Evolutionary conservation across 1,140 invertebrate species (phyloP), one percentile per base, ranked within the genome.

Genomic region (Homarus americanus): DNA sequence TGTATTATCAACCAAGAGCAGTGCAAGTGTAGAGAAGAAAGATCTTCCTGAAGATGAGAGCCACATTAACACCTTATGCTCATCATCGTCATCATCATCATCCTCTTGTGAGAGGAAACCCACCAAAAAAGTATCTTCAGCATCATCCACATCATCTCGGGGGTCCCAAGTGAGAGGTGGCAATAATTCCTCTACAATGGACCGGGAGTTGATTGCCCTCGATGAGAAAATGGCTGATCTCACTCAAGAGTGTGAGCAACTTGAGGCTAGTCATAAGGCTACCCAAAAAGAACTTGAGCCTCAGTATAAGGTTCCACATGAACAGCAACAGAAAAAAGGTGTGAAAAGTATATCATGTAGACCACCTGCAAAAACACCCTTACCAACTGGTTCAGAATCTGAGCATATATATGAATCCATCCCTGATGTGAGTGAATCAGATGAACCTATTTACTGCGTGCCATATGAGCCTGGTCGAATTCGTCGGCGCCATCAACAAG

Each of bases 381-480:
- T 86, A 41, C 91, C 91, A 44, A 40, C 87, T 12, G 91, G 90
- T 2, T 87, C 92, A 24, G 92, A 93, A 87, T 93, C 90, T 24
- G 96, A 96, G 91, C 96, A 96, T 93, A 96, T 96, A 90, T 96
- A 96, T 92, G 96, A 96, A 93, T 96, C 96, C 0, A 96, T 96
- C 90, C 96, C 96, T 0, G 96, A 96, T 92, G 95, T 96, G 28
- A 95, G 95, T 7, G 96, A 95, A 93, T 94, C 94, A 0, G 93
- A 93, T 76, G 96, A 96, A 87, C 96, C 96, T 0, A 95, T 96
- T 38, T 96, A 96, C 92, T 96, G 95, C 76, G 95, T 95, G n/a
- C 96, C 96, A 0, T 96, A 97, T 94, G 95, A 96, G 93, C 93
- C 93, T 93, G 76, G 89, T 93, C 82, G 66, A 58, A 91, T 75